Conservation (phyloP, 1,140 invertebrate genomes). For the Trinorchestia longiramus region DNA sequence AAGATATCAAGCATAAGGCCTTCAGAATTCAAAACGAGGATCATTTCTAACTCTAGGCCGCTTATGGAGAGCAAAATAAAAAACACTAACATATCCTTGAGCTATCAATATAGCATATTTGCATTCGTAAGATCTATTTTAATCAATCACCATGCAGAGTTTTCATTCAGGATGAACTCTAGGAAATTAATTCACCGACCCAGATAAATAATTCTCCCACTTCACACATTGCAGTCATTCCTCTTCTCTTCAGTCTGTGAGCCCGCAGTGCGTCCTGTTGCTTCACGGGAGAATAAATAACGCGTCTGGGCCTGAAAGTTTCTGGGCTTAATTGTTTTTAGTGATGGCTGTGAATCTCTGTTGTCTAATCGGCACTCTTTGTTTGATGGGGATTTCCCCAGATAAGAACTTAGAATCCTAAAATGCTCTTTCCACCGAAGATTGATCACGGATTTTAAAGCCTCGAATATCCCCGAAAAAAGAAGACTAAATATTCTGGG, state of each 20-base stretch:
- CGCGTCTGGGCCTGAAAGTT: background rate
- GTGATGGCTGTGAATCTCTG: conserved; percentile 12
- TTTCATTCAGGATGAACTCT: background rate
- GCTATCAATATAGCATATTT: no score
- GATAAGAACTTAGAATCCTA: background rate
- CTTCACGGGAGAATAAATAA: background rate
- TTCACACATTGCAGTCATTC: background rate
- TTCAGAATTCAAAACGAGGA: no score
- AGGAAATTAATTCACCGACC: background rate
- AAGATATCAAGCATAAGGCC: no score
- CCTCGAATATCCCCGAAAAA: background rate
- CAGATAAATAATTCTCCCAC: background rate
- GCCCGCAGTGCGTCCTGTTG: background rate
- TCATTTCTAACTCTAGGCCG: no score
- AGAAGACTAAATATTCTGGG: background rate
- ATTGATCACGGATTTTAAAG: background rate
- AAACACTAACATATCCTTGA: no score
- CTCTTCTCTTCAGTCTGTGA: background rate
- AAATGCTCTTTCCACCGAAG: background rate
- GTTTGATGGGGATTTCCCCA: background rate
- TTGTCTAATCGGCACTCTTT: background rate
- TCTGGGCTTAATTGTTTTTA: conserved; percentile 11
- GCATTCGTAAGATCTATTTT: background rate
- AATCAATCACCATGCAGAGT: background rate
- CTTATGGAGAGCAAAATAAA: no score